phyloP scores from a whole-genome alignment of 2,113 vertebrate genomes.

The Myiozetetes cayanensis region DNA sequence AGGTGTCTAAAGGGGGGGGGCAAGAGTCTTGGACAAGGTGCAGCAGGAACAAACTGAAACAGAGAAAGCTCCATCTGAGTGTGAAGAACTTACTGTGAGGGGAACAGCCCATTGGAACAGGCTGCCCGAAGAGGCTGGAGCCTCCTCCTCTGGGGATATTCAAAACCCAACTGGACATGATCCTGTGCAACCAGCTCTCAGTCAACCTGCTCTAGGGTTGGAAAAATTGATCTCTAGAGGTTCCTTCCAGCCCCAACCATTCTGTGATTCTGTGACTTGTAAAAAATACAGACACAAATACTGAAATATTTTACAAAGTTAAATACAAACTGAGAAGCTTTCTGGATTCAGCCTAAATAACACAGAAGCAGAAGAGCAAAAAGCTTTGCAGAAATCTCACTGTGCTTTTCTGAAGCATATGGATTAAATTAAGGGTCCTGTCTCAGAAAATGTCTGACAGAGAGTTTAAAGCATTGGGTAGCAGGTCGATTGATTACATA shows the following conservation, averaged over 20 bases:
- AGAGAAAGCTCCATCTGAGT: background rate
- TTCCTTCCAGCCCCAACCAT: background rate
- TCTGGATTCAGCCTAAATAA: background rate
- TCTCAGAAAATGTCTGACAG: background rate
- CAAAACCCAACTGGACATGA: fast-evolving
- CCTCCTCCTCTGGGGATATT: background rate
- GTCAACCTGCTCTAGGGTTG: background rate
- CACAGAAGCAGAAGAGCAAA: background rate
- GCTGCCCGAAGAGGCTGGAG: background rate
- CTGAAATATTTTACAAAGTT: background rate
- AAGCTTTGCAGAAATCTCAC: background rate
- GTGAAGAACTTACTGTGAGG: background rate
- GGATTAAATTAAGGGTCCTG: background rate
- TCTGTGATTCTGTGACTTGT: background rate
- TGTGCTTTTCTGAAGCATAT: background rate
- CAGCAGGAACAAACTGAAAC: background rate
- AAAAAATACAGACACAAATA: background rate
- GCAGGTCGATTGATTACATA: conserved; percentile 40
- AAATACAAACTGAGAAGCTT: background rate
- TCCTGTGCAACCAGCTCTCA: background rate
- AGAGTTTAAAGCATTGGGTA: background rate
- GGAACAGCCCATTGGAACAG: background rate
- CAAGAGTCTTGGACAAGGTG: background rate
- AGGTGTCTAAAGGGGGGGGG: background rate
- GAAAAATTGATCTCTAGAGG: background rate